These are phyloP conservation scores for Drosophila punjabiensis DNA, from an alignment of 1,140 invertebrate species.

Conservation along the genomic window DNA sequence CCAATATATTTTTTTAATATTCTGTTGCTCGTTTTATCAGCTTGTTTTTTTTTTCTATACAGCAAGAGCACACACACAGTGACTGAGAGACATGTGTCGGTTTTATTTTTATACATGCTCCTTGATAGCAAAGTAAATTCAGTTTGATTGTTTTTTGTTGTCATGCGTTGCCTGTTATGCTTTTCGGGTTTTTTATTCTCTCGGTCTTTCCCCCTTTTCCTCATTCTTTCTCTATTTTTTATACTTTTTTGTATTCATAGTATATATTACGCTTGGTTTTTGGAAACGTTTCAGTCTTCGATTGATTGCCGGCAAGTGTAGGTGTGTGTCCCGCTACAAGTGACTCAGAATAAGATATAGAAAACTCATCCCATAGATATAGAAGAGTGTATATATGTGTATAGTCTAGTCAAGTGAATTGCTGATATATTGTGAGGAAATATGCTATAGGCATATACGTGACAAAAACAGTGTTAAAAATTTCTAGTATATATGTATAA, in stretches of 20 bases:
- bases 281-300: slow-evolving; percentile 58
- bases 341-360: slow-evolving; percentile 21
- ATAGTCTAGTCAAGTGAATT: not conserved
- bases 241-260: not conserved
- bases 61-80: slow-evolving; percentile 7
- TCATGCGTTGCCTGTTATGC: slow-evolving; percentile 51
- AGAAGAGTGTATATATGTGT: not conserved
- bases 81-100: slow-evolving; percentile 54
- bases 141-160: slow-evolving; percentile 58
- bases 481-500: not conserved
- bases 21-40: slow-evolving; percentile 63
- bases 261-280: slow-evolving; percentile 48
- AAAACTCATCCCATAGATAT: slow-evolving; percentile 17
- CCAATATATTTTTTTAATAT: slow-evolving; percentile 25
- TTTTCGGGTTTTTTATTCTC: slow-evolving; percentile 7
- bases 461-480: too few species aligned
- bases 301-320: slow-evolving; percentile 71
- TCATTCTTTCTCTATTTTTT: not conserved
- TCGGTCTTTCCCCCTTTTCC: slow-evolving; percentile 2
- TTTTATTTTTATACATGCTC: slow-evolving; percentile 69
- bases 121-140: slow-evolving; percentile 66
- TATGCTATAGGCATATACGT: not conserved
- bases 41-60: slow-evolving; percentile 59
- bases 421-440: not conserved
- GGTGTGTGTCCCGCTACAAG: slow-evolving; percentile 55